Evolutionary conservation across 2,797 vertebrate genomes (phyloP), one percentile per base, ranked within the genome.

Genomic region (Pipistrellus pipistrellus): DNA sequence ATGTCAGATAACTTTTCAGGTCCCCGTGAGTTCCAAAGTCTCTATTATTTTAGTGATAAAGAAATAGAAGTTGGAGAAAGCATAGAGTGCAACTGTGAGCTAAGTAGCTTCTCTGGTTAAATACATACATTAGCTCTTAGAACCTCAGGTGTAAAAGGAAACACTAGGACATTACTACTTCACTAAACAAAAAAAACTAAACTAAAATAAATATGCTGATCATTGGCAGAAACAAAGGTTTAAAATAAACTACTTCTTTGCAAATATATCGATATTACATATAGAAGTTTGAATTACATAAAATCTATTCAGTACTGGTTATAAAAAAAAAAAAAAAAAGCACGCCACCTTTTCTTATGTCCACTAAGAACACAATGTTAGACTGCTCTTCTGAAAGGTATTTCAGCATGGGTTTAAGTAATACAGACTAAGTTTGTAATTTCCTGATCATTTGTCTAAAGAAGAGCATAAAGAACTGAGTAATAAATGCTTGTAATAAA

Each of bases 361-460:
- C 21, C 27, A 69, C 15, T 21, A 87, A 85, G 57, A 81, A 77
- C 4, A 51, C 25, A 89, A 38, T 44, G 27, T 21, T 78, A 30
- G 57, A 55, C 46, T 81, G 3, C 4, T 83, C 9, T 86, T 86
- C 18, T 77, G 57, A 91, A 91, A 83, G 38, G 9, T 25, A 92
- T 69, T 76, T 41, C 27, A 46, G 11, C 13, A 89, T 18, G 3
- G 23, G 81, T 87, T 72, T 71, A 73, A 73, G 7, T 27, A 85
- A 78, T 27, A 83, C 0, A 90, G 6, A 51, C 10, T 5, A 89
- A 13, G 23, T 64, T 27, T 75, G 12, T 48, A 62, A 14, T 55
- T 81, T 75, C 88, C 30, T 80, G 66, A 78, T 64, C 8, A 85
- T 57, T 83, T 27, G 72, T 57, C 27, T 72, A 92, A 90, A 73